Conservation (phyloP, 2,113 vertebrate genomes). For the Ciconia boyciana region DNA sequence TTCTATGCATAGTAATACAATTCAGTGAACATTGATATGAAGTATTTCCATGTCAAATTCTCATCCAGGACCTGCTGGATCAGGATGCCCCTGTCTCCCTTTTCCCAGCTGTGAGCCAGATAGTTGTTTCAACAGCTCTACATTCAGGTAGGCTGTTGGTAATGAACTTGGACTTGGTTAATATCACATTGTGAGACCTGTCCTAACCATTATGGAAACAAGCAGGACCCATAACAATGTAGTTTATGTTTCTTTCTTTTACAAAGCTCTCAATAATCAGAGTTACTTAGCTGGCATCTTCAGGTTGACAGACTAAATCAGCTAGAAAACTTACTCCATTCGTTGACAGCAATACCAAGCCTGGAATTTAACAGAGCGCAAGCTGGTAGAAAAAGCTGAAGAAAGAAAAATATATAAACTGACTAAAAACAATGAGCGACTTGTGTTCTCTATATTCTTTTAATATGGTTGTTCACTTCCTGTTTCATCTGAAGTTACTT, state of each 20-base stretch:
- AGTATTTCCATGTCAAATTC: neutral
- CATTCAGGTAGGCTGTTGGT: neutral
- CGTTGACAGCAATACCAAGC: neutral
- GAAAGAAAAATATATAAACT: neutral
- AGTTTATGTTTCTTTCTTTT: neutral
- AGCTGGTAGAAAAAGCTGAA: neutral
- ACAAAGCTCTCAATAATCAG: neutral
- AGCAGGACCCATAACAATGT: neutral
- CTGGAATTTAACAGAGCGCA: neutral
- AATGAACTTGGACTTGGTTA: too few relatives aligned
- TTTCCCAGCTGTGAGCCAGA: neutral
- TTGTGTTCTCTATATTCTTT: neutral
- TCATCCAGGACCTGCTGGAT: neutral
- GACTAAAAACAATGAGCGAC: neutral
- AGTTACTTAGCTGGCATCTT: neutral
- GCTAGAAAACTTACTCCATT: neutral
- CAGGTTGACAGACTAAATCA: neutral
- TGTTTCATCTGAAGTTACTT: neutral
- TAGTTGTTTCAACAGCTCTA: neutral
- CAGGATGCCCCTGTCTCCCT: fast-evolving
- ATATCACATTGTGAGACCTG: neutral
- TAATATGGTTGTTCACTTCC: neutral
- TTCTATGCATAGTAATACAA: neutral
- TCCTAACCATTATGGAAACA: neutral
- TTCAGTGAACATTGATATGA: neutral